Conservation (phyloP, 2,888 invertebrate genomes). For the Cosmorhoe ocellata region DNA sequence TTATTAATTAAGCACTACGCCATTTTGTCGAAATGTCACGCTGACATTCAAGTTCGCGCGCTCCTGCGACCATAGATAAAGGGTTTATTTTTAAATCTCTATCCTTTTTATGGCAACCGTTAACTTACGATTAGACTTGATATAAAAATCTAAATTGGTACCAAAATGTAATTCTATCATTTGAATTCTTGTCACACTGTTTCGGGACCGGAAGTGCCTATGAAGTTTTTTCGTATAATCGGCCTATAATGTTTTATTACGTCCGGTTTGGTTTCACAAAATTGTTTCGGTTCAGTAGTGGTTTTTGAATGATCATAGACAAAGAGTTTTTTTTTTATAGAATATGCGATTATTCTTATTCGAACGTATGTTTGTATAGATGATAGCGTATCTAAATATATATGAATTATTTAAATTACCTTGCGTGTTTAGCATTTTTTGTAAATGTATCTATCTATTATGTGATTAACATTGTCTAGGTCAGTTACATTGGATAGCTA, state of each 20-base stretch:
- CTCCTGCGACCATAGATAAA: slow-evolving; percentile 64
- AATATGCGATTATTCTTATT: slow-evolving; percentile 49
- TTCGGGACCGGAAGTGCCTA: slow-evolving; percentile 63
- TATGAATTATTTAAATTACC: slow-evolving; percentile 48
- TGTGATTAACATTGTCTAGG: slow-evolving; percentile 18
- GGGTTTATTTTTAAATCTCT: slow-evolving; percentile 45
- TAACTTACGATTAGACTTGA: slow-evolving; percentile 26
- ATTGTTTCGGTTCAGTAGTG: slow-evolving; percentile 47
- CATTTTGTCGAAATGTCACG: slow-evolving; percentile 63
- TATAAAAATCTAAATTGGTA: slow-evolving; percentile 43
- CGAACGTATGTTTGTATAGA: slow-evolving; percentile 32
- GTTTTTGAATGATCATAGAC: slow-evolving; percentile 38
- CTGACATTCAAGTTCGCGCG: slow-evolving; percentile 63
- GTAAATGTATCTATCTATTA: slow-evolving; percentile 44
- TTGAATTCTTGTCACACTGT: slow-evolving; percentile 69
- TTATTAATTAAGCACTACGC: slow-evolving; percentile 36
- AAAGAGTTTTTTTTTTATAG: slow-evolving; percentile 44
- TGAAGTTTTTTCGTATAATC: slow-evolving; percentile 55
- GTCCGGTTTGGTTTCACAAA: slow-evolving; percentile 56
- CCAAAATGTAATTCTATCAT: slow-evolving; percentile 58
- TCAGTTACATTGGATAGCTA: background rate
- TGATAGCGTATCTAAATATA: slow-evolving; percentile 37
- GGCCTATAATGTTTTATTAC: slow-evolving; percentile 59
- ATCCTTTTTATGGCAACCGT: slow-evolving; percentile 13
- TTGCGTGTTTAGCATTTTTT: slow-evolving; percentile 19